These are phyloP conservation scores for Xenops minutus DNA, from an alignment of 2,797 vertebrate species.

Conservation along the genomic window DNA sequence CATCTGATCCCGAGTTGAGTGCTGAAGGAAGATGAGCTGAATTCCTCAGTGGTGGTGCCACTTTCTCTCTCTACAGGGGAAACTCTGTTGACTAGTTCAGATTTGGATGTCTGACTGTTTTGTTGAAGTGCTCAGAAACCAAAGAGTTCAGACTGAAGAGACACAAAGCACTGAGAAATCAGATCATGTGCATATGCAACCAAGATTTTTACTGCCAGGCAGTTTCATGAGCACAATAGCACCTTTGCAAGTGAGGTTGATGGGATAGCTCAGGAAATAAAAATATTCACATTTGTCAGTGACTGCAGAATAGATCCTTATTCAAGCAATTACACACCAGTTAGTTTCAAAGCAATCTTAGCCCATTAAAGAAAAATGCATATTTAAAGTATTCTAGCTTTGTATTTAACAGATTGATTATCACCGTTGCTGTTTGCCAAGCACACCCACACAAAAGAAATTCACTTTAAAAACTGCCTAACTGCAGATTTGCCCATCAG, in stretches of 20 bases:
- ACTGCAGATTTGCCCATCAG: conserved; percentile 18
- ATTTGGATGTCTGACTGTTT: background rate
- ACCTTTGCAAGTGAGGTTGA: conserved; percentile 7
- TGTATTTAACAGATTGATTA: conserved; percentile 52
- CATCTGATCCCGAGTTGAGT: background rate
- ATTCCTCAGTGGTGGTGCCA: accelerated
- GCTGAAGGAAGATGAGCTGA: background rate
- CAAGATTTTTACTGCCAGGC: background rate
- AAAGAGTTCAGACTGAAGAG: background rate
- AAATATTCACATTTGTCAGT: background rate
- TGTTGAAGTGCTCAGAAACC: background rate
- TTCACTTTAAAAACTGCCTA: conserved; percentile 26
- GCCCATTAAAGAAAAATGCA: conserved; percentile 38
- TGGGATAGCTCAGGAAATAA: conserved; percentile 12
- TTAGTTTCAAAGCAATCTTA: conserved; percentile 21
- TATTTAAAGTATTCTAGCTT: conserved; percentile 18
- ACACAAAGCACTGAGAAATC: background rate
- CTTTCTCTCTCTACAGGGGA: background rate
- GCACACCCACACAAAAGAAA: conserved; percentile 26
- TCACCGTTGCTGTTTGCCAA: conserved; percentile 6
- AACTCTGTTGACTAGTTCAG: background rate
- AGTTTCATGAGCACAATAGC: background rate
- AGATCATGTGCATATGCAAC: background rate
- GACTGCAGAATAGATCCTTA: conserved; percentile 1
- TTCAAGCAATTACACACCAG: conserved; percentile 22